Evolutionary conservation across 2,888 invertebrate genomes (phyloP).

Genomic region (Hydriomena furcata): DNA sequence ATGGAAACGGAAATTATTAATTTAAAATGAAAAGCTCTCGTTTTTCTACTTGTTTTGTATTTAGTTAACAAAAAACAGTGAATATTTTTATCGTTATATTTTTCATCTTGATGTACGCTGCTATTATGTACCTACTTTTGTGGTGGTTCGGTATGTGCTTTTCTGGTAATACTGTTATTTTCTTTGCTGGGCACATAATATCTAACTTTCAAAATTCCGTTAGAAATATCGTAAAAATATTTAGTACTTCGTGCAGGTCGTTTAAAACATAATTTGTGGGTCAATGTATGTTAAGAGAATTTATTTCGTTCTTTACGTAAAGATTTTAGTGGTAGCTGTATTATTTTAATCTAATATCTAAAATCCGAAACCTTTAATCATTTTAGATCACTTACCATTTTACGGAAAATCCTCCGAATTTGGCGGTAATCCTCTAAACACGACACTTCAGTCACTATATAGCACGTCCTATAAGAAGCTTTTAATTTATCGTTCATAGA

Average conservation of each 20-base stretch:
- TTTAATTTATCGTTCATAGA: constrained; percentile 56
- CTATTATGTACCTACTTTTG: background rate
- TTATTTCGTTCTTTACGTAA: too few species aligned
- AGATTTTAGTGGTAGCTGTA: too few species aligned
- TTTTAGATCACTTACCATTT: constrained; percentile 62
- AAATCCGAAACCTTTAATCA: too few species aligned
- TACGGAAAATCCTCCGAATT: constrained; percentile 43
- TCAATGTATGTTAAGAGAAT: too few species aligned
- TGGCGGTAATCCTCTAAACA: constrained; percentile 57
- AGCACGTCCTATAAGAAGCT: constrained; percentile 51
- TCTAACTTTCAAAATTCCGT: background rate
- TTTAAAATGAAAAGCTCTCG: constrained; percentile 21
- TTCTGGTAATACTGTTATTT: constrained; percentile 7
- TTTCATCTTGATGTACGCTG: background rate
- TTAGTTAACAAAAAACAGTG: constrained; percentile 2
- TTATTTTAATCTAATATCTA: too few species aligned
- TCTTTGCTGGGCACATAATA: constrained; percentile 24
- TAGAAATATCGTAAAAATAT: too few species aligned
- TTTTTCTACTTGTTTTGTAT: constrained; percentile 10
- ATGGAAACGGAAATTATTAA: constrained; percentile 24
- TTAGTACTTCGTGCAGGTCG: too few species aligned
- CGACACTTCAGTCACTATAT: constrained; percentile 68
- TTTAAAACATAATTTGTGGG: too few species aligned
- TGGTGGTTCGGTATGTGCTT: too few species aligned
- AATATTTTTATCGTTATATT: background rate